Evolutionary conservation across 2,797 vertebrate genomes (phyloP), one percentile per base, ranked within the genome.

Genomic region (Nyctibius grandis): DNA sequence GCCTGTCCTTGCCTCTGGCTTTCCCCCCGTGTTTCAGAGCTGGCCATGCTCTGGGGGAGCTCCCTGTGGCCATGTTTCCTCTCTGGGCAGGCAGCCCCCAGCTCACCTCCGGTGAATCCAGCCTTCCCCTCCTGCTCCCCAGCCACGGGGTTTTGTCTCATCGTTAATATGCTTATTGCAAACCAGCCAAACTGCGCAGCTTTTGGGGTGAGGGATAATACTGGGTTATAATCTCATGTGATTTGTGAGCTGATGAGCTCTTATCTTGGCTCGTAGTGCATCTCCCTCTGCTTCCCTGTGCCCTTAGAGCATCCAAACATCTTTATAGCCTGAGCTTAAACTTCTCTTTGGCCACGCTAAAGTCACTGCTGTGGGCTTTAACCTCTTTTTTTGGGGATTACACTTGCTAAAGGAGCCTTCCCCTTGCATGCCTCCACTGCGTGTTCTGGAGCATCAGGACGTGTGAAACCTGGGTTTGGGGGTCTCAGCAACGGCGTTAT

Each of bases 211-310:
- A n/a, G 44, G 53, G 42, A 26, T 36, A 34, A 42, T 23, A 15
- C 21, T 51, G 69, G 20, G 16, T 73, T 67, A n/a, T 67, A 25
- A 61, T 42, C 57, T 56, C 31, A 1, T 26, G 51, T n/a, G 67
- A 74, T 31, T 44, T 48, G 29, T n/a, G 61, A 40, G 59, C 56
- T 75, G 78, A 65, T 56, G 53, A 76, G 63, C 42, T 9, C 15
- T 68, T 34, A 8, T n/a, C 31, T 19, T 20, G 25, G 60, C 40
- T 69, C 0, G 0, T 18, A 25, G 29, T 1, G 6, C 7, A 15
- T 65, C 56, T 85, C 51, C n/a, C n/a, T n/a, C 67, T 38, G 47
- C 57, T 54, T 51, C 65, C 26, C n/a, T n/a, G 12, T 45, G 53
- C 44, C 28, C 53, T 57, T 13, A 31, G 16, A 69, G 69, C 56